phyloP scores from a whole-genome alignment of 2,888 invertebrate species.

The Drosophila kambysellisi region DNA sequence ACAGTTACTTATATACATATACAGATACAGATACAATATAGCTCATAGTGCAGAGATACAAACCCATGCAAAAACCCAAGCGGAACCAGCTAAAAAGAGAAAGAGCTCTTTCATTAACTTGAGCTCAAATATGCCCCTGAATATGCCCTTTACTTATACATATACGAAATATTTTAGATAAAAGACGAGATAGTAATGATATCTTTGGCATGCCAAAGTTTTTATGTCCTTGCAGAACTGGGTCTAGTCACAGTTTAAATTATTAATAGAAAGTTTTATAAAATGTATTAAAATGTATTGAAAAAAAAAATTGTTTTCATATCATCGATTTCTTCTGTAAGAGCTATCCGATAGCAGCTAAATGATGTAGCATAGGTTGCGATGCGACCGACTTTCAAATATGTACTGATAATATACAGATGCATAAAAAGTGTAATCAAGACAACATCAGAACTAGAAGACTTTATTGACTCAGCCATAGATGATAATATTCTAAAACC shows the following conservation, averaged over 20 bases:
- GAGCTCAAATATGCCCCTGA: constrained; percentile 64
- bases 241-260: not conserved
- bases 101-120: constrained; percentile 13
- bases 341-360: not conserved
- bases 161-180: constrained; percentile 31
- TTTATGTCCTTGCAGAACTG: not conserved
- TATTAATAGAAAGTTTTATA: not conserved
- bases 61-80: constrained; percentile 37
- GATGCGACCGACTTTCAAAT: not conserved
- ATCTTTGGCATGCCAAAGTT: constrained; percentile 6
- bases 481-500: not conserved
- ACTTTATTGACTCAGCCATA: not conserved
- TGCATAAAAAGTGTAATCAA: no score
- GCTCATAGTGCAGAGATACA: constrained; percentile 16
- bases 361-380: not conserved
- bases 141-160: constrained; percentile 21
- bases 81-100: constrained; percentile 33
- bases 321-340: not conserved
- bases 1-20: constrained; percentile 17
- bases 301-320: not conserved
- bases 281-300: not conserved
- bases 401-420: not conserved
- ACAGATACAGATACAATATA: constrained; percentile 29
- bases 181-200: constrained; percentile 1
- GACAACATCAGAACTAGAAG: not conserved